Evolutionary conservation across 2,113 vertebrate genomes (phyloP), one percentile per base, ranked within the genome.

Genomic region (Takifugu bimaculatus): DNA sequence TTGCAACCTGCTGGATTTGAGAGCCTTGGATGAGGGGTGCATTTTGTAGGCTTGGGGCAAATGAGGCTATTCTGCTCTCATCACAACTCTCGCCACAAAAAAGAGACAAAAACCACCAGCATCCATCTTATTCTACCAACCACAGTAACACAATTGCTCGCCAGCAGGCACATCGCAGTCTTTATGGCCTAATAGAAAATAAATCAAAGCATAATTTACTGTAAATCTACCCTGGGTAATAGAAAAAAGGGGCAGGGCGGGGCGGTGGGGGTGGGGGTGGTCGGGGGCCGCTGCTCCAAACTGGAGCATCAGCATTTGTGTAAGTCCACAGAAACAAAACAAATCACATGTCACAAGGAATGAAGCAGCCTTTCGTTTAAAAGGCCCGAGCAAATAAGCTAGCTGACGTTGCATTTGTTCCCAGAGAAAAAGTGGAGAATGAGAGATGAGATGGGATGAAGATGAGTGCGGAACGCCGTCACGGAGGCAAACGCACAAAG

Each of bases 311-410:
- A 20, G 20, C 20, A 20, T 20, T 20, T 20, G 20, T 20, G 20
- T 20, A 20, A 20, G 20, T 20, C 20, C 20, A 20, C 20, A 20
- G 20, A 83, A 87, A 86, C 63, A 78, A 86, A 86, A 89, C 79
- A 87, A 89, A 87, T 82, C 74, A 75, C 52, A 20, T 85, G 85
- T 85, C 87, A 87, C 64, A 65, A 75, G 54, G 68, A 84, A 87
- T 85, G 71, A 82, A 83, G 73, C 67, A 61, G 54, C 69, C 76
- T 71, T 79, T 89, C 54, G 39, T 79, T 87, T 84, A 69, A 70
- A 78, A 77, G 54, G 49, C 27, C 62, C 26, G 64, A 15, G 13
- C 55, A 51, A 72, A 83, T 84, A 81, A 81, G 81, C 72, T 66
- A 62, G 82, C 81, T 87, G 82, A 89, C 25, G 77, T 86, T 56